Evolutionary conservation across 2,888 invertebrate species (phyloP).

Genomic region (Cerastis leucographa): DNA sequence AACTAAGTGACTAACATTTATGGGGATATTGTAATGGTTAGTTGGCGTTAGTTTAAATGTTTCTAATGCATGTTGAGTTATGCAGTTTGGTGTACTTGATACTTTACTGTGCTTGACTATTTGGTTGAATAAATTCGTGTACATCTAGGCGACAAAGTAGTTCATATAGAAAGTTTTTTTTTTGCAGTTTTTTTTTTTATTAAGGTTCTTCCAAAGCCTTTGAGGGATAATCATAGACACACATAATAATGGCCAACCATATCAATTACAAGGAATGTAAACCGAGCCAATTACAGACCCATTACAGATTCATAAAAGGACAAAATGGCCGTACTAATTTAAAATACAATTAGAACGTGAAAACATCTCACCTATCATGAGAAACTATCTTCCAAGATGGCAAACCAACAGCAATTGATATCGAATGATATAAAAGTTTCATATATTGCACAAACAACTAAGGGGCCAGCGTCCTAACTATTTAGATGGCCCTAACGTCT

Average conservation of each 20-base stretch:
- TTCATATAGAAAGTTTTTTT: not conserved
- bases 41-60: conserved; percentile 31
- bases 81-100: not conserved
- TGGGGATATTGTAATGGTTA: conserved; percentile 48
- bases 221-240: conserved; percentile 25
- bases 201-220: not conserved
- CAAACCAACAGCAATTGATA: conserved; percentile 44
- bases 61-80: conserved; percentile 45
- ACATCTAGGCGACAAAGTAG: not conserved
- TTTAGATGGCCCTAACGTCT: conserved; percentile 80
- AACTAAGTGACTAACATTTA: conserved; percentile 63
- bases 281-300: conserved; percentile 19
- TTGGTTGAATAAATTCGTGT: conserved; percentile 3
- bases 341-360: conserved; percentile 57
- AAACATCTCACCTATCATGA: conserved; percentile 44
- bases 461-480: conserved; percentile 74
- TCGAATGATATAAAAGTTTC: conserved; percentile 47
- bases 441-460: conserved; percentile 50
- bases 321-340: conserved; percentile 31
- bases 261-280: conserved; percentile 29
- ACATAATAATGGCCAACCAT: conserved; percentile 24
- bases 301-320: conserved; percentile 45
- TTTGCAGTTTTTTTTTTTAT: conserved; percentile 8
- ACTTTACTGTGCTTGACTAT: not conserved
- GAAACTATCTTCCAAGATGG: conserved; percentile 7